Conservation (phyloP, 2,888 invertebrate species). For the Sisyra nigra region DNA sequence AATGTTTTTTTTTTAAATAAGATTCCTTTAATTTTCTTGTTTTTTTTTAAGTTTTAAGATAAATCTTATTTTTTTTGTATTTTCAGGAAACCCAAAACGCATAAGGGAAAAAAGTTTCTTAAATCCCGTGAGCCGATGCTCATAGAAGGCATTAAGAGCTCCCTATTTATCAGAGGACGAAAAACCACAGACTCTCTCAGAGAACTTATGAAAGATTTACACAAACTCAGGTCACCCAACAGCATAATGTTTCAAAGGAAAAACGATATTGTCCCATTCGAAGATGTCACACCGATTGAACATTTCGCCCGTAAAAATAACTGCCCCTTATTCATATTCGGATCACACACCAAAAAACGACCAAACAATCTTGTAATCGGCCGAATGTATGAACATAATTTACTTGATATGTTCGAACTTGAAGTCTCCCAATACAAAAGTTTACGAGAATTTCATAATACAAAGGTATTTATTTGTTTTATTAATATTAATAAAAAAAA, state of each 20-base stretch:
- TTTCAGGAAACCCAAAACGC: slow-evolving; percentile 75
- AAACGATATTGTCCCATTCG: slow-evolving; percentile 86
- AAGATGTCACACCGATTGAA: slow-evolving; percentile 71
- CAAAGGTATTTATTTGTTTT: slow-evolving; percentile 27
- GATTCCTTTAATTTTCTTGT: too few relatives aligned
- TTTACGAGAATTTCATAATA: slow-evolving; percentile 60
- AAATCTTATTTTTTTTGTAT: slow-evolving; percentile 5
- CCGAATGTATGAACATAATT: slow-evolving; percentile 72
- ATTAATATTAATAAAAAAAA: too few relatives aligned
- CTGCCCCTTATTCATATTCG: slow-evolving; percentile 78
- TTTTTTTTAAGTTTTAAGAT: too few relatives aligned
- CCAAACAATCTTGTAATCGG: slow-evolving; percentile 85
- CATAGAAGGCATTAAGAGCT: slow-evolving; percentile 72
- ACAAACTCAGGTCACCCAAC: slow-evolving; percentile 73
- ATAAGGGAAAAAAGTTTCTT: slow-evolving; percentile 72
- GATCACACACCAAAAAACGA: slow-evolving; percentile 85
- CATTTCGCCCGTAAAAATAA: slow-evolving; percentile 66
- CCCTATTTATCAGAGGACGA: slow-evolving; percentile 72
- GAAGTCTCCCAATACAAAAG: slow-evolving; percentile 72
- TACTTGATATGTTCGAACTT: slow-evolving; percentile 94
- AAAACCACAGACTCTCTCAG: slow-evolving; percentile 56
- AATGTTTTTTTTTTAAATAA: too few relatives aligned
- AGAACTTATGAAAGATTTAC: slow-evolving; percentile 70
- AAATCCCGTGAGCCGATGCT: slow-evolving; percentile 72
- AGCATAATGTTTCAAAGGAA: slow-evolving; percentile 58